Evolutionary conservation across 2,113 vertebrate genomes (phyloP), one percentile per base, ranked within the genome.

Genomic region (Rhodinocichla rosea): DNA sequence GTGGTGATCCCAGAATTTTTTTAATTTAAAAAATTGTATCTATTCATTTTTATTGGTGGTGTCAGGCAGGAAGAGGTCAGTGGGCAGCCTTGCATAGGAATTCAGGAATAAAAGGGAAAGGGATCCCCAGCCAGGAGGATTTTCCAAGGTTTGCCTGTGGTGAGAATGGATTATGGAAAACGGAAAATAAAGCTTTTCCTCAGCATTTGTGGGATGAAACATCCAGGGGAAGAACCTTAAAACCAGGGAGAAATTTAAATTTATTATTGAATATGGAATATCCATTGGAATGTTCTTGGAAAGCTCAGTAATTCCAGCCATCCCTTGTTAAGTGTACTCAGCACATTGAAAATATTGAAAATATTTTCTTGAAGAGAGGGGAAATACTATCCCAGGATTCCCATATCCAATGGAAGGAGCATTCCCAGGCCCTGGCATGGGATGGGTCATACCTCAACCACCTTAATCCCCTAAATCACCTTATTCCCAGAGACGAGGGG

Each of bases 201-300:
- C 18, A 35, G 63, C 28, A 76, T 81, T 95, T 87, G 59, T 24
- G 93, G 85, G 77, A 86, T 84, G 78, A 92, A 96, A 95, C 24
- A 93, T 24, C 15, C 9, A 4, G 6, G 50, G 56, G 60, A 78
- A 52, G 32, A 81, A 39, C 14, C 65, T 92, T 70, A 55, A 89
- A 96, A 89, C 26, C 59, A 86, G 33, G 71, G 39, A 53, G 21
- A 33, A 75, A 78, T 13, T 56, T 10, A 4, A 40, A n/a, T 71
- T 82, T 44, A 28, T 18, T 40, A 44, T 56, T 56, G 77, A 81
- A 83, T 45, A 85, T 18, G 69, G 87, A 87, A 33, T 24, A 55
- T 76, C 76, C 44, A 67, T 40, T 6, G 0, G 55, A 67, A 86
- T 6, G 8, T 37, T 44, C 83, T 56, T 40, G 50, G 30, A 63